Evolutionary conservation across 2,888 invertebrate species (phyloP).

Genomic region (Griposia aprilina): DNA sequence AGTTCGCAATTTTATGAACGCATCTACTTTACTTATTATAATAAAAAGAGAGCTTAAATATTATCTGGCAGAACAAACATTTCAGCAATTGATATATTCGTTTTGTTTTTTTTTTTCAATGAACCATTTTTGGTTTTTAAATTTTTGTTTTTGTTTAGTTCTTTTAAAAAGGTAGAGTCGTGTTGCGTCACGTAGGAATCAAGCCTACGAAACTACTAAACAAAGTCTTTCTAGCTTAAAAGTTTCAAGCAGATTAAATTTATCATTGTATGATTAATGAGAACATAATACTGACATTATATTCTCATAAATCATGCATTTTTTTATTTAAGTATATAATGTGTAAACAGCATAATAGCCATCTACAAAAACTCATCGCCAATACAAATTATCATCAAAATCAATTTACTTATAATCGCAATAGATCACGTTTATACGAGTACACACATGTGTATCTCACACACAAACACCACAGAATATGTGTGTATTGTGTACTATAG

Average conservation of each 20-base stretch:
- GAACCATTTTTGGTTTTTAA: not conserved
- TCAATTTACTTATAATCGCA: constrained; percentile 26
- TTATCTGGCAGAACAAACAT: not conserved
- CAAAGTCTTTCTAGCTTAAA: not conserved
- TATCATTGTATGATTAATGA: not conserved
- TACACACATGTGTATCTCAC: constrained; percentile 28
- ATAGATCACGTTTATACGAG: constrained; percentile 28
- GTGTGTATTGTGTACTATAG: not conserved
- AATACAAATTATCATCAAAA: constrained; percentile 26
- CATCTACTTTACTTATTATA: not conserved
- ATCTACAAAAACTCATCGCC: constrained; percentile 17
- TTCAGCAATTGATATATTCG: not conserved
- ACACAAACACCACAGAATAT: not conserved
- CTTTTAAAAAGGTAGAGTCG: not conserved
- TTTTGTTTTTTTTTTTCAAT: not conserved
- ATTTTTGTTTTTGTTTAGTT: not conserved
- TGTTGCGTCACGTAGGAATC: not conserved
- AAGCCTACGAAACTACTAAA: not conserved
- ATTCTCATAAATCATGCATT: constrained; percentile 22
- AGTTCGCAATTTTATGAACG: not conserved
- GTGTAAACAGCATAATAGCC: constrained; percentile 26
- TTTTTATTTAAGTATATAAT: not conserved
- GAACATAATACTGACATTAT: constrained; percentile 13
- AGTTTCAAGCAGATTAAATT: not conserved
- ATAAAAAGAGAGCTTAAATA: not conserved